Conservation (phyloP, 2,888 invertebrate genomes). For the Cephus pulcher region DNA sequence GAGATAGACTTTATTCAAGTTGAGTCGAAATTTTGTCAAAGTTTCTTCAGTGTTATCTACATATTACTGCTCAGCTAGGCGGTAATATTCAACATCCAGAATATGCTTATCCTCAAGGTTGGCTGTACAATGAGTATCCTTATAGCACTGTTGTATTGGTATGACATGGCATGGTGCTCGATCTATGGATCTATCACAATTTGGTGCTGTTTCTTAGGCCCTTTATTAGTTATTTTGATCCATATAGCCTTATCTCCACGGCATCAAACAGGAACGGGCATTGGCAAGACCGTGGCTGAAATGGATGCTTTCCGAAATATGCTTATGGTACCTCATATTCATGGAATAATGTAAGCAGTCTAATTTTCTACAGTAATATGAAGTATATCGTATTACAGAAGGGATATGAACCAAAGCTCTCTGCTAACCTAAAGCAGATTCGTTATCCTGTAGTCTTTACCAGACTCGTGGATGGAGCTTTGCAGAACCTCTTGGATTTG, state of each 20-base stretch:
- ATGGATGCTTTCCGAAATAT: conserved; percentile 72
- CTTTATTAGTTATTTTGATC: conserved; percentile 70
- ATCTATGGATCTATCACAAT: conserved; percentile 51
- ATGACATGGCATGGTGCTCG: conserved; percentile 48
- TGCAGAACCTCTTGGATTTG: conserved; percentile 86
- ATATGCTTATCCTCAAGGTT: conserved; percentile 26
- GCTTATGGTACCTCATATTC: conserved; percentile 69
- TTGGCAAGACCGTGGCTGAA: conserved; percentile 74
- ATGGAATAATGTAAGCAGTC: conserved; percentile 1
- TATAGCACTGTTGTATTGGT: conserved; percentile 41
- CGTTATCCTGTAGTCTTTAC: conserved; percentile 85
- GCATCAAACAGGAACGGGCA: conserved; percentile 73
- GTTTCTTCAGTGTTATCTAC: too few species aligned
- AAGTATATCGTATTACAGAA: conserved; percentile 42
- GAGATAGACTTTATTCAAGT: too few species aligned
- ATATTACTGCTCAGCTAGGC: too few species aligned
- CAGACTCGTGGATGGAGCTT: conserved; percentile 83
- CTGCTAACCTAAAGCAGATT: conserved; percentile 65
- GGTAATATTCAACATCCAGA: conserved; percentile 11
- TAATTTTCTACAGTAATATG: not conserved
- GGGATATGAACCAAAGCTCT: conserved; percentile 53
- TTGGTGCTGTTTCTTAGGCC: conserved; percentile 61
- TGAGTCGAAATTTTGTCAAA: too few species aligned
- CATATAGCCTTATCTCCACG: conserved; percentile 75
- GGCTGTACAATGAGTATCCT: conserved; percentile 28